Percentiles rank a stretch among this genome's conserved stretches.
These are phyloP conservation scores for Parasteatoda lunata DNA, from an alignment of 2,888 invertebrate species.

Conservation along the genomic window DNA sequence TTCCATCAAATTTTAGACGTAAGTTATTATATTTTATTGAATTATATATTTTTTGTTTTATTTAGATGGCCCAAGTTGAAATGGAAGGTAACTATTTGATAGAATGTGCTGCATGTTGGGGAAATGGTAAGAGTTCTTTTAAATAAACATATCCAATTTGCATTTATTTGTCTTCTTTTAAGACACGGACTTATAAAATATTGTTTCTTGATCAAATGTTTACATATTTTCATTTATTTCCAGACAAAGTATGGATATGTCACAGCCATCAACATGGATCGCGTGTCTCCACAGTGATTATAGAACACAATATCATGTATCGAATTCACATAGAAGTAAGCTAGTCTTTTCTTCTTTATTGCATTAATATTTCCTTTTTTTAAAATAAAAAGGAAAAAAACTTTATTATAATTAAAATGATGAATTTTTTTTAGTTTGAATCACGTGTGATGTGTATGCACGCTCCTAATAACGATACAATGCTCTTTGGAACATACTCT, in stretches of 20 bases:
- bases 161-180: background rate
- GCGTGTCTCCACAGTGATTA: conserved; percentile 73
- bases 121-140: conserved; percentile 71
- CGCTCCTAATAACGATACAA: conserved; percentile 73
- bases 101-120: conserved; percentile 73
- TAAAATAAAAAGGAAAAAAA: too few species aligned
- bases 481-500: conserved; percentile 76
- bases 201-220: too few species aligned
- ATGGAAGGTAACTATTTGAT: conserved; percentile 71
- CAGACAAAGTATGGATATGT: conserved; percentile 75
- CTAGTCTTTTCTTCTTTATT: background rate
- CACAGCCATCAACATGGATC: conserved; percentile 74
- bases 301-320: conserved; percentile 73
- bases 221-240: conserved; percentile 12
- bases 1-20: too few species aligned
- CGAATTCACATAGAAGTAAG: conserved; percentile 73
- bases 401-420: background rate
- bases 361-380: background rate
- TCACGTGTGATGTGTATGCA: conserved; percentile 76
- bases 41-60: background rate
- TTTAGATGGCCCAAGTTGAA: conserved; percentile 62
- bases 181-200: background rate
- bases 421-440: conserved; percentile 73
- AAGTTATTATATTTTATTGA: too few species aligned
- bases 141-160: background rate